A percentile compares a stretch with the other conserved stretches of the same genome.
Conservation (phyloP, 2,888 invertebrate species). For the Trichogramma dendrolimi region DNA sequence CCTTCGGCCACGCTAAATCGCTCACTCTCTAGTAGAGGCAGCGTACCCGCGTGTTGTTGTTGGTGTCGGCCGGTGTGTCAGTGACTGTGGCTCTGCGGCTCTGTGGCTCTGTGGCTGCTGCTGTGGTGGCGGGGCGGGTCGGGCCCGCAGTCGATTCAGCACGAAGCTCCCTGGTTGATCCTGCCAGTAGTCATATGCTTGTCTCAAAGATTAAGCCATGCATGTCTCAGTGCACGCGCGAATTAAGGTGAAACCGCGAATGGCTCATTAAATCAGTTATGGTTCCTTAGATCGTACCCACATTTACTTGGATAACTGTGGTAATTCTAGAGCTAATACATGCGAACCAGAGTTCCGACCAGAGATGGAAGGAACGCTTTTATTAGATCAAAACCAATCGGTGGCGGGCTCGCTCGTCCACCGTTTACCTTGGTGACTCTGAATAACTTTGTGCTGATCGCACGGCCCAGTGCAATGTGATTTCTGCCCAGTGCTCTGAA, state of each 20-base stretch:
- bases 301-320: conserved; percentile 60
- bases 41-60: too few relatives aligned
- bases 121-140: too few relatives aligned
- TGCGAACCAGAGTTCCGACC: conserved; percentile 56
- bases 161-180: conserved; percentile 50
- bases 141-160: too few relatives aligned
- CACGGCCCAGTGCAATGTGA: conserved; percentile 56
- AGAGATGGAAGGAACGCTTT: conserved; percentile 46
- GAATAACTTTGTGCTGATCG: conserved; percentile 50
- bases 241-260: conserved; percentile 59
- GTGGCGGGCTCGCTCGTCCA: conserved; percentile 48
- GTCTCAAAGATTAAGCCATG: conserved; percentile 67
- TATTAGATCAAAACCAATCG: conserved; percentile 56
- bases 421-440: conserved; percentile 54
- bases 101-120: too few relatives aligned
- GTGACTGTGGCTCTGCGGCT: too few relatives aligned
- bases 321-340: conserved; percentile 68
- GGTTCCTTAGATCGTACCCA: conserved; percentile 55
- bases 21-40: too few relatives aligned
- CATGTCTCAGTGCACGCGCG: conserved; percentile 62
- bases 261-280: conserved; percentile 62
- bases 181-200: conserved; percentile 62
- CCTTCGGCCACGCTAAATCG: too few relatives aligned
- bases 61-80: too few relatives aligned
- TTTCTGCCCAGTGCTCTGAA: conserved; percentile 64